phyloP scores from a whole-genome alignment of 2,113 vertebrate genomes.

The Indicator indicator region DNA sequence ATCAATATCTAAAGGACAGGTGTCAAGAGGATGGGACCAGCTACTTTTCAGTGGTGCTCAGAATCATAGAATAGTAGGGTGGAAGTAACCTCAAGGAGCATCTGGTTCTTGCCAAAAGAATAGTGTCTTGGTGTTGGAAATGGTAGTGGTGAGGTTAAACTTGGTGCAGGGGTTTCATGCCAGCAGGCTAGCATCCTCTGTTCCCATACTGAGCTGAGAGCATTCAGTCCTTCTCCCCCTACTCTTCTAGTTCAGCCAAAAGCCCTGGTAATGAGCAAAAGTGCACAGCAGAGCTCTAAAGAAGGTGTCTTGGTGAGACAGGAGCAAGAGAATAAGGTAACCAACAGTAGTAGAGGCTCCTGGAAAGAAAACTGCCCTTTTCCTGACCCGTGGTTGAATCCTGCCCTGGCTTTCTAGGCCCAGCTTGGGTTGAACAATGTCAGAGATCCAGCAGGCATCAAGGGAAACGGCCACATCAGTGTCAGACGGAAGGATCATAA shows the following conservation, averaged over 20 bases:
- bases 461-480: conserved; percentile 65
- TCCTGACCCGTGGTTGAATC: conserved; percentile 47
- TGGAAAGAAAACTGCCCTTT: conserved; percentile 33
- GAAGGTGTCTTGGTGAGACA: background rate
- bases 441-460: conserved; percentile 41
- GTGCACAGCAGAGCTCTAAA: background rate
- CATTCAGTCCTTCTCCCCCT: accelerated
- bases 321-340: background rate
- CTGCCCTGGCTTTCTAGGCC: conserved; percentile 21
- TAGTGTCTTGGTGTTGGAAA: too few species aligned
- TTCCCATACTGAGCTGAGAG: background rate
- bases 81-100: background rate
- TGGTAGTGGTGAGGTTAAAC: background rate
- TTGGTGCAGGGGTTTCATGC: background rate
- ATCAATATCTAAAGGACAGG: too few species aligned
- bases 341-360: background rate
- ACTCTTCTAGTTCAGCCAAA: background rate
- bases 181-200: background rate
- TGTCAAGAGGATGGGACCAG: too few species aligned
- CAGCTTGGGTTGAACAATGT: conserved; percentile 40
- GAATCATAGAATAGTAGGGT: background rate
- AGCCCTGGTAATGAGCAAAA: background rate
- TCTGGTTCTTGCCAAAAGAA: background rate
- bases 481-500: conserved; percentile 78
- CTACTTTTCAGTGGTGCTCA: too few species aligned